These are phyloP conservation scores for Sminthopsis crassicaudata DNA, from an alignment of 2,113 vertebrate species.

Conservation along the genomic window DNA sequence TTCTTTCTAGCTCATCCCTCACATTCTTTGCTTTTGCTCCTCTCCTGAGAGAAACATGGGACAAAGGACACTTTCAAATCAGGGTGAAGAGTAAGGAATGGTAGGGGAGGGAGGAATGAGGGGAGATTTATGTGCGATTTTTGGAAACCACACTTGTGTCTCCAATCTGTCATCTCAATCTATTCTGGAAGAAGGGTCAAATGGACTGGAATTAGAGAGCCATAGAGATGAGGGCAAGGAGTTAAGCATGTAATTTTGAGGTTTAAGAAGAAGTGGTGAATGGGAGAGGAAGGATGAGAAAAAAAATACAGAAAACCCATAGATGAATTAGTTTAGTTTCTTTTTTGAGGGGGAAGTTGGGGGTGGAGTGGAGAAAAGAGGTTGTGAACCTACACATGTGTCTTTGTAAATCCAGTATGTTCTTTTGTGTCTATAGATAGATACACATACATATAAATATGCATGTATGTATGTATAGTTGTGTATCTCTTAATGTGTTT, in stretches of 20 bases:
- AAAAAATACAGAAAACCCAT: not conserved
- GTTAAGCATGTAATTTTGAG: not conserved
- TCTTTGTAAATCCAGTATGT: not conserved
- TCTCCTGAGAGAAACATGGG: slow-evolving; percentile 29
- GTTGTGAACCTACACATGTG: not conserved
- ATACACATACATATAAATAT: no score
- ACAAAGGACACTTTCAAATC: slow-evolving; percentile 13
- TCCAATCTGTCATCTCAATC: not conserved
- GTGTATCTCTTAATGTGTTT: not conserved
- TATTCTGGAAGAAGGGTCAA: not conserved
- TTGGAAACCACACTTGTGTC: not conserved
- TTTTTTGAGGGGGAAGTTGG: not conserved
- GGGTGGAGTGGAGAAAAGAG: not conserved
- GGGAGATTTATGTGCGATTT: slow-evolving; percentile 3
- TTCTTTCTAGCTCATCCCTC: not conserved
- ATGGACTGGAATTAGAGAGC: slow-evolving; percentile 26
- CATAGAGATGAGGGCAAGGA: slow-evolving; percentile 1
- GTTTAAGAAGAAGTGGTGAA: not conserved
- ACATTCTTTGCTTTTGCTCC: not conserved
- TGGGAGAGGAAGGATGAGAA: not conserved
- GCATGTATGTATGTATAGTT: not conserved
- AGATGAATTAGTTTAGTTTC: not conserved
- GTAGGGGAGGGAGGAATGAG: slow-evolving; percentile 12
- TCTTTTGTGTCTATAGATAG: not conserved
- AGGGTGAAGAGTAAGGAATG: not conserved